Base-by-base conservation (phyloP, 2,797 vertebrate genomes). In the Choloepus didactylus region DNA sequence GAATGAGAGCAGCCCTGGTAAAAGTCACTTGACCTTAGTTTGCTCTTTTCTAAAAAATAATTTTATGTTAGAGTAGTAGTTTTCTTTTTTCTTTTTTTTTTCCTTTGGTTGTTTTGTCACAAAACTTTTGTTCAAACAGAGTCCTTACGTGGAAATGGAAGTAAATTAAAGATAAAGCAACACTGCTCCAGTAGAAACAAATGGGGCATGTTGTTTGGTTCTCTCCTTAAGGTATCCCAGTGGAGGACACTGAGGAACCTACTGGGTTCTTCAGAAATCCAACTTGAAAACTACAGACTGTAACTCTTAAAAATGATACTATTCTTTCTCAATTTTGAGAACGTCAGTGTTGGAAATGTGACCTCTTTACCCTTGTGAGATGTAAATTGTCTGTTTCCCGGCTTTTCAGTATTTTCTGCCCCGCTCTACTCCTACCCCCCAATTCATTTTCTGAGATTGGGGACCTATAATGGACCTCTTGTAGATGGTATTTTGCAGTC, bases 121-220 rank as follows among this genome's bases (percentile, higher is more conserved):
- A 90, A 16, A 95, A 91, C 44, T 93, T 91, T 75, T 91, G 64
- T 94, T 96, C 35, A 35, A n/a, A 31, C 56, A 96, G 77, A 60
- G 44, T 86, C 60, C 29, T 82, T 92, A 87, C 25, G 12, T 91
- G 54, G 9, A 92, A 72, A 80, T 46, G 62, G 62, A 86, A 79
- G 31, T 49, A 86, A 79, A 15, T 84, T 80, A 80, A 79, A 81
- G 54, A 44, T 41, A 89, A 72, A 77, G 49, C 35, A 80, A 70
- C 89, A 46, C 67, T 84, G 35, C 54, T 89, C 31, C 60, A 72
- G 69, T n/a, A 51, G 49, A 35, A 35, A 35, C 35, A 87, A 93
- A 76, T 72, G 41, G 70, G 44, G 60, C 15, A 19, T 83, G 27
- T 59, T 79, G n/a, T 87, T 83, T 46, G 21, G 14, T n/a, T 85